phyloP scores from a whole-genome alignment of 2,113 vertebrate genomes.

The Podarcis raffonei region DNA sequence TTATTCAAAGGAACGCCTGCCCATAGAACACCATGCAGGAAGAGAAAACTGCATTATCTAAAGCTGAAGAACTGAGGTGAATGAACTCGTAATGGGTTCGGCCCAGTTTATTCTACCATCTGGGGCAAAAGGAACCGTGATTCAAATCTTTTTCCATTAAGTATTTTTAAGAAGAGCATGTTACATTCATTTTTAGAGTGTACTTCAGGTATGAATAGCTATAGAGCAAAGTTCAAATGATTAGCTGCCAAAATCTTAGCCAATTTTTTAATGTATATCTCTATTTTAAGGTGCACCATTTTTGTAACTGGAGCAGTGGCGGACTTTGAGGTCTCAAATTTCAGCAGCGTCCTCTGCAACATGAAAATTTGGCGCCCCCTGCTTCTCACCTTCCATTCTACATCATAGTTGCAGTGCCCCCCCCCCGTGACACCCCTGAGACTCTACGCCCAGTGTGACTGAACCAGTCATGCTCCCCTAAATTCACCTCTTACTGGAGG shows the following conservation, averaged over 20 bases:
- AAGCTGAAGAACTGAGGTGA: background rate
- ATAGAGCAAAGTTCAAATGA: background rate
- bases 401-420: too few species aligned
- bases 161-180: background rate
- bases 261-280: background rate
- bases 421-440: too few species aligned
- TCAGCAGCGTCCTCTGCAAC: too few species aligned
- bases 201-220: background rate
- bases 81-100: background rate
- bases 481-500: too few species aligned
- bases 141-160: background rate
- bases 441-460: too few species aligned
- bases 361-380: too few species aligned
- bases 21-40: background rate
- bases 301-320: too few species aligned
- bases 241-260: too few species aligned
- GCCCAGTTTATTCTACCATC: background rate
- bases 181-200: background rate
- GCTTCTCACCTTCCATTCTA: too few species aligned
- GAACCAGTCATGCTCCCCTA: too few species aligned
- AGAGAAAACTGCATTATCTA: too few species aligned
- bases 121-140: background rate
- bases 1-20: background rate
- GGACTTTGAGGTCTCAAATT: too few species aligned
- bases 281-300: background rate